Percentiles rank a stretch among this genome's conserved stretches.
phyloP scores from a whole-genome alignment of 92 coral and sea anemone species.

The Anthopleura xanthogrammica region DNA sequence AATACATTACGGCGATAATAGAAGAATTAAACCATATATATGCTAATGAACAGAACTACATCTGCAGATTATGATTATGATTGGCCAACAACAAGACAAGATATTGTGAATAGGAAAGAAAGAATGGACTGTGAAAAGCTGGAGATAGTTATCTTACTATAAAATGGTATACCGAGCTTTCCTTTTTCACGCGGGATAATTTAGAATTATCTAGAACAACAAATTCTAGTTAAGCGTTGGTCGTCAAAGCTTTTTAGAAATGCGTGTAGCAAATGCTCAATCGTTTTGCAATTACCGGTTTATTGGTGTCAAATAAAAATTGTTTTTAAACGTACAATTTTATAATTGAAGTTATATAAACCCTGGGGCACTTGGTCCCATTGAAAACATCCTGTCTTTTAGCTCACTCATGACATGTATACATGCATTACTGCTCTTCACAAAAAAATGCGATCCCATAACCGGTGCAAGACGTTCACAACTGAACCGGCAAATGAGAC shows the following conservation, averaged over 20 bases:
- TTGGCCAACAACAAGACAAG: slow-evolving; percentile 1
- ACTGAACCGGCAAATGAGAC: no score
- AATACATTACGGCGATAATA: slow-evolving; percentile 8
- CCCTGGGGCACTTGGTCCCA: slow-evolving; percentile 2
- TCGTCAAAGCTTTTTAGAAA: background rate
- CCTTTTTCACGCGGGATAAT: background rate
- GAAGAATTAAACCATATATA: slow-evolving; percentile 12
- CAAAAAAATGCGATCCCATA: background rate
- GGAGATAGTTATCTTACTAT: slow-evolving; percentile 1
- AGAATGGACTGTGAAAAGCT: slow-evolving; percentile 9
- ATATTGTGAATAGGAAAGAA: background rate
- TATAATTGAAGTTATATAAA: slow-evolving; percentile 8
- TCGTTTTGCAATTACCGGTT: slow-evolving; percentile 28
- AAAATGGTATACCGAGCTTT: background rate
- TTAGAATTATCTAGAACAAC: background rate
- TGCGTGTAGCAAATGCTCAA: slow-evolving; percentile 10
- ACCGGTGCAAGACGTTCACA: background rate
- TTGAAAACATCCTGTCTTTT: slow-evolving; percentile 5
- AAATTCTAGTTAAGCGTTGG: background rate
- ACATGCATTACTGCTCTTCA: background rate
- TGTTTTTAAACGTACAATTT: slow-evolving; percentile 7
- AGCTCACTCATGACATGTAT: background rate
- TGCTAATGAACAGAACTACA: slow-evolving; percentile 12
- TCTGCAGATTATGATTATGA: slow-evolving; percentile 5
- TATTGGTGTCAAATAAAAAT: slow-evolving; percentile 24